Conservation (phyloP, 2,797 vertebrate genomes). For the Hoplostethus mediterraneus region DNA sequence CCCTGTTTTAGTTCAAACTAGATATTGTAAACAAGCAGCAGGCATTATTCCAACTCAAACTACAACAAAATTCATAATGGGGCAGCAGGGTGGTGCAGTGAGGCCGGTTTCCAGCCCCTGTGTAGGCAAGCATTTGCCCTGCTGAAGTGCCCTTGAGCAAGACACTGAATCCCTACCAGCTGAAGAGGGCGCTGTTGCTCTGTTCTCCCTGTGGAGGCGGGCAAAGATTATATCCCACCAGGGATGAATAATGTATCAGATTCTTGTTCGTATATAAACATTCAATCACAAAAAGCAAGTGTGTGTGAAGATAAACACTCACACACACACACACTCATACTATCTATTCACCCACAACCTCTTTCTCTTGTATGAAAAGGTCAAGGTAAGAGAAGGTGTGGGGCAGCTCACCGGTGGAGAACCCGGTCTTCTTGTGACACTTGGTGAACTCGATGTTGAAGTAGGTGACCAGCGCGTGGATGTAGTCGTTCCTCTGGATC, state of each 20-base stretch:
- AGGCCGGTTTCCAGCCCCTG: background rate
- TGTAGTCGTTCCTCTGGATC: conserved; percentile 96
- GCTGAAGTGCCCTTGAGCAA: background rate
- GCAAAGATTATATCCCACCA: background rate
- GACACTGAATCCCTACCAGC: conserved; percentile 4
- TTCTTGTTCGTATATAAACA: too few relatives aligned
- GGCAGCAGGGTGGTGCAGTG: background rate
- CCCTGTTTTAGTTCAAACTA: conserved; percentile 2
- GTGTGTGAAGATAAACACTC: background rate
- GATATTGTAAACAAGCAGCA: background rate
- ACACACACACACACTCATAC: background rate
- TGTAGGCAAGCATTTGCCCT: too few relatives aligned
- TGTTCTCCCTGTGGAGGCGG: background rate
- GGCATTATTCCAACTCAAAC: too few relatives aligned
- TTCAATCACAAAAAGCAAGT: too few relatives aligned
- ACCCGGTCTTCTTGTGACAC: conserved; percentile 98
- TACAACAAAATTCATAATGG: too few relatives aligned
- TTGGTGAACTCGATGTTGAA: conserved; percentile 99
- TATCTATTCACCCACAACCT: background rate
- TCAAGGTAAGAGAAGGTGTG: background rate
- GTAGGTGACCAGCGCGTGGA: conserved; percentile 97
- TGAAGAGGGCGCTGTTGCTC: conserved; percentile 12
- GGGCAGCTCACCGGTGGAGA: conserved; percentile 92
- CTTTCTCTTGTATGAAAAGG: background rate
- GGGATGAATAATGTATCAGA: too few relatives aligned